Evolutionary conservation across 2,888 invertebrate genomes (phyloP).

Genomic region (Dysmachus trigonus): DNA sequence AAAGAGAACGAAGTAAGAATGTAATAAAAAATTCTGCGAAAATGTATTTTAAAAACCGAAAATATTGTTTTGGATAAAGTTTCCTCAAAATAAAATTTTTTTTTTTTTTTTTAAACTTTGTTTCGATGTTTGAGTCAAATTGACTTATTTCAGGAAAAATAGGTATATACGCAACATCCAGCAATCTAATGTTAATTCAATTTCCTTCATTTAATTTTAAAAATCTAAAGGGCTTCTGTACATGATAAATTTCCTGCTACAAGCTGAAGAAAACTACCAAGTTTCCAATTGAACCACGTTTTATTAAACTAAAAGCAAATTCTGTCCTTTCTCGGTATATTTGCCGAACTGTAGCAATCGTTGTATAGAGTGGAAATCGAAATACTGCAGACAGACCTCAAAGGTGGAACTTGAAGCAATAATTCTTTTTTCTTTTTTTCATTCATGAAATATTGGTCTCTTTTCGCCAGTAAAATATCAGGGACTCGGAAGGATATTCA

Average conservation of each 20-base stretch:
- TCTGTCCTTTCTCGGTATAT: neutral
- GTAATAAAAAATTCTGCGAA: too few species aligned
- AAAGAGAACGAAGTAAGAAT: too few species aligned
- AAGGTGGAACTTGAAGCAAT: neutral
- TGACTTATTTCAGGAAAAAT: too few species aligned
- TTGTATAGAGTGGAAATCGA: neutral
- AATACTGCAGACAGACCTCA: neutral
- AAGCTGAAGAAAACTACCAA: neutral
- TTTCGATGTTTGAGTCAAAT: too few species aligned
- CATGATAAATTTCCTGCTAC: neutral
- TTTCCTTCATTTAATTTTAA: neutral
- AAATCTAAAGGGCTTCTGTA: neutral
- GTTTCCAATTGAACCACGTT: neutral
- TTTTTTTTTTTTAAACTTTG: too few species aligned
- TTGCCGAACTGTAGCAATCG: neutral
- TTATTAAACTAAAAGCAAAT: neutral
- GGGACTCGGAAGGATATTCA: neutral
- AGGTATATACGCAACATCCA: too few species aligned
- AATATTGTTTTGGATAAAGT: too few species aligned
- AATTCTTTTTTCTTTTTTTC: neutral
- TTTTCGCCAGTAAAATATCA: neutral
- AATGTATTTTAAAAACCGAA: too few species aligned
- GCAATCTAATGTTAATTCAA: too few species aligned
- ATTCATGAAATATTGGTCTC: neutral
- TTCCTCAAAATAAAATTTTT: too few species aligned